Evolutionary conservation across 2,113 vertebrate genomes (phyloP).

Genomic region (Sinocyclocheilus grahami): DNA sequence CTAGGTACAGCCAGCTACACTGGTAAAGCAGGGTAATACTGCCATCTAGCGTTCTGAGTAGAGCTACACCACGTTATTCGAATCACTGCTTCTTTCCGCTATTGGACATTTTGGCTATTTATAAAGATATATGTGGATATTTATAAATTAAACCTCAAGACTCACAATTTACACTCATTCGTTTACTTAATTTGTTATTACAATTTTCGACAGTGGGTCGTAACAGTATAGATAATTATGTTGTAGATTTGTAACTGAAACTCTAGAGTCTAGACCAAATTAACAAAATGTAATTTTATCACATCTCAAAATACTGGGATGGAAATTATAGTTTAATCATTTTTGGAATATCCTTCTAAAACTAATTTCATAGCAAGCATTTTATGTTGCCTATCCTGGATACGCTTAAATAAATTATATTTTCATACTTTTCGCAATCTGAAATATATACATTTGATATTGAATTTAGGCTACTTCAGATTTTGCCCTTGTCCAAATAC

Average conservation of each 20-base stretch:
- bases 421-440: background rate
- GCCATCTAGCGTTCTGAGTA: slow-evolving; percentile 55
- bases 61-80: background rate
- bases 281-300: background rate
- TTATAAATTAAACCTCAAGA: no score
- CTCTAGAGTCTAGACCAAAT: background rate
- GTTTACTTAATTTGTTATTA: background rate
- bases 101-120: no score
- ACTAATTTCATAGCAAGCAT: background rate
- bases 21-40: background rate
- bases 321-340: background rate
- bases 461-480: no score
- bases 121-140: no score
- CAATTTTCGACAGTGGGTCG: background rate
- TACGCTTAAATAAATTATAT: background rate
- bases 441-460: background rate
- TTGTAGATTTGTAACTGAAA: background rate
- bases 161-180: background rate
- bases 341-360: background rate
- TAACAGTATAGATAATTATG: background rate
- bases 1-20: background rate
- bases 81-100: background rate
- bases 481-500: no score
- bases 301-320: background rate
- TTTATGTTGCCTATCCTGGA: background rate